Base-by-base conservation (phyloP, 2,797 vertebrate genomes). In the Halcyon chelicuti region DNA sequence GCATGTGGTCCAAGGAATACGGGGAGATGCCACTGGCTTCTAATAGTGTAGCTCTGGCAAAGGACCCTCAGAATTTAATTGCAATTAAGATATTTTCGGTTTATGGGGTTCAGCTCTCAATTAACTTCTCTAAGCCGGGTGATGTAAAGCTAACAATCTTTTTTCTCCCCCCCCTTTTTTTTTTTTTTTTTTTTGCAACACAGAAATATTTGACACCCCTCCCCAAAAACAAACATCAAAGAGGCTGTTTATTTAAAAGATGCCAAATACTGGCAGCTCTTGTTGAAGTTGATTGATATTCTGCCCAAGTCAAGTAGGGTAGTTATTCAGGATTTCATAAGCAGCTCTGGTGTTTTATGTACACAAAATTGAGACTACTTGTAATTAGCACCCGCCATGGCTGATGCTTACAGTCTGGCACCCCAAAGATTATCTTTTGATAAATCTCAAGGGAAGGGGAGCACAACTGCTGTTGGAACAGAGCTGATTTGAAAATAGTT, bases 361-460 rank as follows among this genome's bases (percentile, higher is more conserved):
- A 94, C 92, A 95, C 88, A 91, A 88, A 92, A 96, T 15, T 44
- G 68, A 96, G 46, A 80, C 40, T 39, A 75, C 58, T 83, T 62
- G 81, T 67, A 95, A 95, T 96, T 89, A 96, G 91, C 91, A 91
- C 72, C 87, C 58, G 3, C 84, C 82, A 55, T 3, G 70, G 88
- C 79, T 91, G 81, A 66, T 80, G 87, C 90, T 81, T 51, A 61
- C 65, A 88, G 92, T 52, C 85, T 92, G 81, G 78, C 84, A 96
- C 81, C 93, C 92, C 89, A 80, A 96, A 95, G 89, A 91, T 79
- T 25, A 76, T 52, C 74, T 93, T 90, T 54, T 90, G 94, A 90
- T 83, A 92, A 89, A 93, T 61, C 92, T 65, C 28, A 0, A 88
- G 81, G 90, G 93, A 84, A 94, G 78, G n/a, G 33, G 75, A 94